Conservation (phyloP, 2,888 invertebrate species). For the Lasioglossum vierecki region DNA sequence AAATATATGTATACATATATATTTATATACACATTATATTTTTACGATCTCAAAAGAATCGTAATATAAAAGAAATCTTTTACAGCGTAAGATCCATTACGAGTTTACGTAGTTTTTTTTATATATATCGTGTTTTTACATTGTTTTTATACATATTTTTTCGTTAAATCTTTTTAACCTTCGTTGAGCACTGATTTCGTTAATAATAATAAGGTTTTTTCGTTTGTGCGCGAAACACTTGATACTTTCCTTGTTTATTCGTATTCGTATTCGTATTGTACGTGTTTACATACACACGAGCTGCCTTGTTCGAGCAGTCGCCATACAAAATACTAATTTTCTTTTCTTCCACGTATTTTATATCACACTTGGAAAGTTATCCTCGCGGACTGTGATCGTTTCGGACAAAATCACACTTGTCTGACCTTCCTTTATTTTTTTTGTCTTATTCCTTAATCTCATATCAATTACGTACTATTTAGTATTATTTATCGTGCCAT, state of each 20-base stretch:
- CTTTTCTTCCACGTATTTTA: constrained; percentile 49
- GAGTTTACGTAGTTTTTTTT: constrained; percentile 65
- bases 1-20: constrained; percentile 44
- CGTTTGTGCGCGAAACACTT: constrained; percentile 53
- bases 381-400: constrained; percentile 71
- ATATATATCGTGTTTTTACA: constrained; percentile 69
- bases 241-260: constrained; percentile 51
- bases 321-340: constrained; percentile 44
- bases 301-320: constrained; percentile 43
- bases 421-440: constrained; percentile 21
- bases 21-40: constrained; percentile 46
- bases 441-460: constrained; percentile 18
- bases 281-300: constrained; percentile 21
- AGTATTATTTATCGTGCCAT: constrained; percentile 76
- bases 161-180: constrained; percentile 77
- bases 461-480: constrained; percentile 43
- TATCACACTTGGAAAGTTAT: constrained; percentile 52
- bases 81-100: constrained; percentile 50
- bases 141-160: constrained; percentile 76
- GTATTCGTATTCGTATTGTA: constrained; percentile 14
- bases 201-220: constrained; percentile 68
- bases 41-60: constrained; percentile 55
- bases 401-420: constrained; percentile 57
- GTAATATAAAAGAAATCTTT: constrained; percentile 45
- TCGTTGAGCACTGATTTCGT: constrained; percentile 72